Conservation (phyloP, 2,888 invertebrate genomes). For the Heliconius cydno region DNA sequence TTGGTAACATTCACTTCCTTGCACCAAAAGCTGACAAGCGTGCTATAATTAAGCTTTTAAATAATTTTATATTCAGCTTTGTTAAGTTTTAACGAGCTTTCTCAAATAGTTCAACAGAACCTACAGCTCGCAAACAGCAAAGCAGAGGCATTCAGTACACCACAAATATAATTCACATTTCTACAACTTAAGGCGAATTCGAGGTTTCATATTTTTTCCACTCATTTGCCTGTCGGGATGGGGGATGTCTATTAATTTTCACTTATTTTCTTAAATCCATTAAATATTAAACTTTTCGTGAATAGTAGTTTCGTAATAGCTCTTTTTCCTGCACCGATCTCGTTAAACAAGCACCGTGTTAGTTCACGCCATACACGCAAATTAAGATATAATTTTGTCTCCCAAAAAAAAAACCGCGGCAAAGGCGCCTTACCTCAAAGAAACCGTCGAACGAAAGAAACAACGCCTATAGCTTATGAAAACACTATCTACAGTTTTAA, state of each 20-base stretch:
- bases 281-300: no score
- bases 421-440: no score
- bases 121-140: background rate
- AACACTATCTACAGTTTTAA: no score
- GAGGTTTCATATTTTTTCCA: no score
- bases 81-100: constrained; percentile 19
- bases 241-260: no score
- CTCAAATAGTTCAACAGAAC: constrained; percentile 1
- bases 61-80: constrained; percentile 7
- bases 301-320: no score
- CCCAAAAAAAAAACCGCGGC: background rate
- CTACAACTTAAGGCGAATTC: background rate
- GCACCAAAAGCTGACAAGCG: background rate
- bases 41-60: constrained; percentile 10
- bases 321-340: background rate
- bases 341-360: no score
- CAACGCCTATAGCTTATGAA: no score
- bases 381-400: background rate
- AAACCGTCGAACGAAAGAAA: no score
- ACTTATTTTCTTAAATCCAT: no score
- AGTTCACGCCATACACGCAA: no score
- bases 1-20: constrained; percentile 1
- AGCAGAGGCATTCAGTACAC: background rate
- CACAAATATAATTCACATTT: background rate
- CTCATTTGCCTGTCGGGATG: no score